These are phyloP conservation scores for Apodemus sylvaticus DNA, from an alignment of 2,113 vertebrate species.

Conservation along the genomic window DNA sequence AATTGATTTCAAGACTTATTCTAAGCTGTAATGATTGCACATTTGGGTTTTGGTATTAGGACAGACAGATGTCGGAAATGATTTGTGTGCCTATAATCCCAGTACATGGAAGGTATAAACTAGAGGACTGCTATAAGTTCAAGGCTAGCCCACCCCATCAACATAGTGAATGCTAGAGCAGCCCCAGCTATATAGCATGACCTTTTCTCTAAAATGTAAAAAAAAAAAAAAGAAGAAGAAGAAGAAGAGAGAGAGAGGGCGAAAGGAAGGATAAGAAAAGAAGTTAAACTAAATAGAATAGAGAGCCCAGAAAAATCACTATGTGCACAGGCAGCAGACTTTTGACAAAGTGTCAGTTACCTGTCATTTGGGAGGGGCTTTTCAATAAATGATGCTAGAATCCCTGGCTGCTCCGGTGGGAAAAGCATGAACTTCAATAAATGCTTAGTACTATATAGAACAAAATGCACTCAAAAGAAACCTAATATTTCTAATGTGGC, in stretches of 20 bases:
- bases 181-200: not conserved
- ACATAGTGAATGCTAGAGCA: not conserved
- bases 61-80: not conserved
- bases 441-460: not conserved
- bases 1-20: not conserved
- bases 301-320: not conserved
- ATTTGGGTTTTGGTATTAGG: not conserved
- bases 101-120: not conserved
- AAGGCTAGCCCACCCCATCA: not conserved
- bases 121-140: not conserved
- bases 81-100: not conserved
- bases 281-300: not conserved
- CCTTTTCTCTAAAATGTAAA: not conserved
- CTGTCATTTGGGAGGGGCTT: conserved; percentile 2
- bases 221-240: not conserved
- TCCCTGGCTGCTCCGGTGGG: not conserved
- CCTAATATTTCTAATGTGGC: no score
- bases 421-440: not conserved
- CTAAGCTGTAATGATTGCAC: not conserved
- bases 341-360: not conserved
- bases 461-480: not conserved
- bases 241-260: fast-evolving
- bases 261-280: not conserved
- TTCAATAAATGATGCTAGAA: conserved; percentile 38
- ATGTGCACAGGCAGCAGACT: not conserved